Conservation (phyloP, 1,140 invertebrate species). For the Ganaspis sp. region DNA sequence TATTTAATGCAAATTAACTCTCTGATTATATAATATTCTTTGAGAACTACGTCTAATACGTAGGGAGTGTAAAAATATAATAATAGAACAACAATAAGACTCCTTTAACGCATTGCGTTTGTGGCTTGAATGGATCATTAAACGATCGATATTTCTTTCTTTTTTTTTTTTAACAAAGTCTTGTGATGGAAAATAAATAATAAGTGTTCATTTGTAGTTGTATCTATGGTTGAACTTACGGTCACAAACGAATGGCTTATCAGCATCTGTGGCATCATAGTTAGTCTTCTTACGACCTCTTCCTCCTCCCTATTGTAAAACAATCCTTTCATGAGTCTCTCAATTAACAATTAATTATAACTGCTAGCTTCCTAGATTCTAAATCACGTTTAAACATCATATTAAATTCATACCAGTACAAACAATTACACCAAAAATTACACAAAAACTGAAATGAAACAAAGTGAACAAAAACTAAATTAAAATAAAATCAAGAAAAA, state of each 20-base stretch:
- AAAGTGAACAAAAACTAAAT: too few species aligned
- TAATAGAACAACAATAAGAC: conserved; percentile 58
- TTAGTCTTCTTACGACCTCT: conserved; percentile 85
- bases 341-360: neutral
- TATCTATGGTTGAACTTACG: conserved; percentile 84
- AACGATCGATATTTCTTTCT: conserved; percentile 16
- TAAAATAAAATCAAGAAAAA: too few species aligned
- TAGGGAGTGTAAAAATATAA: conserved; percentile 58
- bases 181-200: conserved; percentile 30
- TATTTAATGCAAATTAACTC: conserved; percentile 61
- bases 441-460: too few species aligned
- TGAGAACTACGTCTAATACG: conserved; percentile 57
- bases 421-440: too few species aligned
- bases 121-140: conserved; percentile 60
- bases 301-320: conserved; percentile 77
- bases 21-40: conserved; percentile 60
- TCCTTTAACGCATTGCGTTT: conserved; percentile 61
- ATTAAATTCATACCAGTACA: too few species aligned
- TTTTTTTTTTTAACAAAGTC: conserved; percentile 23
- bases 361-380: too few species aligned
- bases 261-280: conserved; percentile 83
- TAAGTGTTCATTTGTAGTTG: conserved; percentile 75
- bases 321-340: conserved; percentile 32
- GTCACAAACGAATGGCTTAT: conserved; percentile 95
- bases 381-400: too few species aligned